A percentile compares a stretch with the other conserved stretches of the same genome.
Conservation (phyloP, 2,797 vertebrate genomes). For the Australoheros facetus region DNA sequence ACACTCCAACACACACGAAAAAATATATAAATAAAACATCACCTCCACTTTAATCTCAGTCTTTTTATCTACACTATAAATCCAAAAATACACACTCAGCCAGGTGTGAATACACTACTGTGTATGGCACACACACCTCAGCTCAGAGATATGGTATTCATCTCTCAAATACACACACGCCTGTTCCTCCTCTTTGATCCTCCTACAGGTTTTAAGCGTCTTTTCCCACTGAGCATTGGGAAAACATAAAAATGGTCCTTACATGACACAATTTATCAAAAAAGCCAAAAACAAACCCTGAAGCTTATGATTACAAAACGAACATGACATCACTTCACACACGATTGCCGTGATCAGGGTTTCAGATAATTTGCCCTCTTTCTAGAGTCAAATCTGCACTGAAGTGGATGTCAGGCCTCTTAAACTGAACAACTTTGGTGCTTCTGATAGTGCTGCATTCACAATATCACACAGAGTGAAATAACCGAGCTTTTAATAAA, state of each 20-base stretch:
- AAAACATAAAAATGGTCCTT: conserved; percentile 12
- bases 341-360: neutral
- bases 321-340: neutral
- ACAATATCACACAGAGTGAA: neutral
- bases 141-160: conserved; percentile 35
- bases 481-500: neutral
- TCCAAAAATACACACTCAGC: conserved; percentile 33
- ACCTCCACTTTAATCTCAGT: conserved; percentile 33
- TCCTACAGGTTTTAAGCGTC: conserved; percentile 43
- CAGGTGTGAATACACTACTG: conserved; percentile 15
- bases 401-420: neutral
- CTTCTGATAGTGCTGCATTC: neutral
- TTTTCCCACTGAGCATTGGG: neutral
- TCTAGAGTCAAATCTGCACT: neutral
- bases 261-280: neutral
- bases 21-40: conserved; percentile 12
- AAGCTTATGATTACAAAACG: neutral
- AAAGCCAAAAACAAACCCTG: neutral
- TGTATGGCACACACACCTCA: conserved; percentile 3
- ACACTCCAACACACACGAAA: conserved; percentile 33
- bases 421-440: neutral
- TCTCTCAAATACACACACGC: conserved; percentile 19
- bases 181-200: conserved; percentile 34
- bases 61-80: conserved; percentile 38
- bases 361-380: neutral